Conservation (phyloP, 1,140 invertebrate species). For the Hesperophylax magnus region DNA sequence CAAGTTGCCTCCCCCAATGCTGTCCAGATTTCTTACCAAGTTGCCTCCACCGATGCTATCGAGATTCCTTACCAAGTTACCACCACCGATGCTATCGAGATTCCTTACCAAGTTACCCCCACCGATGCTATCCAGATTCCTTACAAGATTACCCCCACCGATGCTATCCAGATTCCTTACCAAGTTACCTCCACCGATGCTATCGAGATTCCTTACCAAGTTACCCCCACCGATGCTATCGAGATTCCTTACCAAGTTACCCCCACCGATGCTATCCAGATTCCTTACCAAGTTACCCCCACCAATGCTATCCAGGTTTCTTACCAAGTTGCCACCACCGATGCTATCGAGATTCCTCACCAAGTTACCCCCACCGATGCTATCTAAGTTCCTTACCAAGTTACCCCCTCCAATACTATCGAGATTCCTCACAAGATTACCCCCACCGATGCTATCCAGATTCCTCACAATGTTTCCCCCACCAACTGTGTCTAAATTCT, state of each 20-base stretch:
- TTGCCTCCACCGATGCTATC: slow-evolving; percentile 67
- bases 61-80: slow-evolving; percentile 64
- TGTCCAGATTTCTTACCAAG: slow-evolving; percentile 66
- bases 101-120: slow-evolving; percentile 66
- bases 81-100: slow-evolving; percentile 67
- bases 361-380: slow-evolving; percentile 64
- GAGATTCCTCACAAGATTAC: slow-evolving; percentile 62
- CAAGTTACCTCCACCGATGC: slow-evolving; percentile 67
- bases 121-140: slow-evolving; percentile 66
- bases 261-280: slow-evolving; percentile 66
- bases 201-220: slow-evolving; percentile 66
- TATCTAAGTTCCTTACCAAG: slow-evolving; percentile 61
- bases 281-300: slow-evolving; percentile 65
- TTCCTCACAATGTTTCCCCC: slow-evolving; percentile 63
- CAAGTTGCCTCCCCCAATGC: slow-evolving; percentile 65
- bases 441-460: slow-evolving; percentile 62
- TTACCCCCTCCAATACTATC: slow-evolving; percentile 64
- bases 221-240: slow-evolving; percentile 67
- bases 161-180: slow-evolving; percentile 62
- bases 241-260: slow-evolving; percentile 65
- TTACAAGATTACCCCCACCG: slow-evolving; percentile 59
- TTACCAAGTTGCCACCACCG: slow-evolving; percentile 65
- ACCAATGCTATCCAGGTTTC: slow-evolving; percentile 64
- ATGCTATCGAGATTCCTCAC: slow-evolving; percentile 64
- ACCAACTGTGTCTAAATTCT: slow-evolving; percentile 66